Conservation (phyloP, 2,797 vertebrate species). For the Enteromius viviparus region DNA sequence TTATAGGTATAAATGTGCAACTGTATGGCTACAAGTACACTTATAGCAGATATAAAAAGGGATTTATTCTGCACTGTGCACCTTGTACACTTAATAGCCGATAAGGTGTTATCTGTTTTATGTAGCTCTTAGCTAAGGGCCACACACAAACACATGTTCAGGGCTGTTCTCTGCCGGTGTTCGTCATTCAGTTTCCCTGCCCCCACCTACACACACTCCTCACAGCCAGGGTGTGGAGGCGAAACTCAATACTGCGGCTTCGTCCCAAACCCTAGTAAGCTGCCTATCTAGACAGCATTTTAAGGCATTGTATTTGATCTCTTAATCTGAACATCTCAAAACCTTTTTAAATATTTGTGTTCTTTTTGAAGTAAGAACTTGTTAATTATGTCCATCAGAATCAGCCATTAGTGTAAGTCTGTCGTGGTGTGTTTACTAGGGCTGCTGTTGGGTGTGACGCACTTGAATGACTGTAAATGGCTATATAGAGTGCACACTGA, state of each 20-base stretch:
- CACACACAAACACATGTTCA: conserved; percentile 2
- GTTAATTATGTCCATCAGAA: not conserved
- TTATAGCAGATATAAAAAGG: too few relatives aligned
- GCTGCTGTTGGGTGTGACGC: not conserved
- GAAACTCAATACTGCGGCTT: conserved; percentile 26
- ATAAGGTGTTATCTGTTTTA: conserved; percentile 3
- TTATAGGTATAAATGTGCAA: not conserved
- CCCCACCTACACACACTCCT: conserved; percentile 54
- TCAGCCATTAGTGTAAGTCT: not conserved
- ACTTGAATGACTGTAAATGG: not conserved
- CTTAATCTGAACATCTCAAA: not conserved
- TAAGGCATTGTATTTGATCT: not conserved
- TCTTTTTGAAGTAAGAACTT: not conserved
- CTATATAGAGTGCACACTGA: not conserved
- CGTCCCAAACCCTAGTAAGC: not conserved
- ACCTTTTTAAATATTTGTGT: not conserved
- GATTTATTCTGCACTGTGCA: not conserved
- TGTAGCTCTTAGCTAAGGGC: not conserved
- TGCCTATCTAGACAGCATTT: not conserved
- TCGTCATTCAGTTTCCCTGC: conserved; percentile 66
- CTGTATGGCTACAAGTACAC: not conserved
- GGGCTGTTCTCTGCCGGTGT: conserved; percentile 42
- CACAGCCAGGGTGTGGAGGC: conserved; percentile 39
- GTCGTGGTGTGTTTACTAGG: not conserved
- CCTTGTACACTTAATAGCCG: not conserved